Conservation (phyloP, 2,888 invertebrate species). For the Eurytoma adleriae region DNA sequence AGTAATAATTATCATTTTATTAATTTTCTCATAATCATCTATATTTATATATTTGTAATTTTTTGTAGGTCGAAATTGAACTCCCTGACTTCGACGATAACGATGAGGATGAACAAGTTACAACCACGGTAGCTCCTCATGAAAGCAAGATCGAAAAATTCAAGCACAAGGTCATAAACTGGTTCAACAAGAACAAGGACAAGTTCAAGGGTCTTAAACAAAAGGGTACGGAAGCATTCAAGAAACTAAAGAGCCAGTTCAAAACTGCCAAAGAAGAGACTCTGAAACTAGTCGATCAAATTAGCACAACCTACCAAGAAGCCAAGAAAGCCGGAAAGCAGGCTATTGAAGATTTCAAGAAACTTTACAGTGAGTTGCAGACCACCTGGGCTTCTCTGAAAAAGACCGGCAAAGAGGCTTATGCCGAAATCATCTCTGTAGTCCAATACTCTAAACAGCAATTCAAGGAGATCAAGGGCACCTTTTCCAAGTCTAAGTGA, state of each 20-base stretch:
- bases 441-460: no score
- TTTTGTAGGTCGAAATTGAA: no score
- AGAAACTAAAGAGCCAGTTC: not conserved
- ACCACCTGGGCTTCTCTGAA: slow-evolving; percentile 14
- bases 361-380: not conserved
- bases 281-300: slow-evolving; percentile 1
- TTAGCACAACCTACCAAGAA: slow-evolving; percentile 10
- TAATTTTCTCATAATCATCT: no score
- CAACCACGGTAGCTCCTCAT: slow-evolving; percentile 9
- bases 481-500: no score
- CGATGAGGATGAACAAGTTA: not conserved
- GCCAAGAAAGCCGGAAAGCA: slow-evolving; percentile 14
- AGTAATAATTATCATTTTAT: no score
- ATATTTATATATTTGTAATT: not conserved
- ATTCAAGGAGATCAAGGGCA: not conserved
- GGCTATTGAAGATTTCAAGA: slow-evolving; percentile 2
- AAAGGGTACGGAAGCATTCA: not conserved
- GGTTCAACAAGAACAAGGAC: not conserved
- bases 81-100: no score
- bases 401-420: not conserved
- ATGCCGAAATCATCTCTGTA: slow-evolving; percentile 13
- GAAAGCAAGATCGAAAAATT: slow-evolving; percentile 4
- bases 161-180: not conserved
- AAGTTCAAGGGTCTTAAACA: not conserved
- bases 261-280: not conserved